phyloP scores from a whole-genome alignment of 2,888 invertebrate genomes.

The Scaeva pyrastri region DNA sequence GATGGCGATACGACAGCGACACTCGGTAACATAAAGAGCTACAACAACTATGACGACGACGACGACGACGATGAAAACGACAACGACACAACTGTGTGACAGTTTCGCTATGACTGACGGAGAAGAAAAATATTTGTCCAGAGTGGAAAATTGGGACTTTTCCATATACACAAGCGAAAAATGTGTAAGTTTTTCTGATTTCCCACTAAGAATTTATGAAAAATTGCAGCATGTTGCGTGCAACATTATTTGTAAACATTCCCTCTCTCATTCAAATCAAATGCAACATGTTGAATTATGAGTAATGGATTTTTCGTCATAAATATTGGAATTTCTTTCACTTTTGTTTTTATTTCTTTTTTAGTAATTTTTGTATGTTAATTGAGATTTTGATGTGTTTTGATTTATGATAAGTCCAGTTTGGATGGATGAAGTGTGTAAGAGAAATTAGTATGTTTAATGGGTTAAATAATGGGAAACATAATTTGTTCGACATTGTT shows the following conservation, averaged over 20 bases:
- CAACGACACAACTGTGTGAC: slow-evolving; percentile 50
- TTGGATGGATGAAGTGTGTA: neutral
- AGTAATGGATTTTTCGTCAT: neutral
- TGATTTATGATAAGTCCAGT: slow-evolving; percentile 66
- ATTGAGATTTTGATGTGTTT: slow-evolving; percentile 49
- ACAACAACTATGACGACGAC: neutral
- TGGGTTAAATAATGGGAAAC: slow-evolving; percentile 47
- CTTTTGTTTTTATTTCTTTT: slow-evolving; percentile 28
- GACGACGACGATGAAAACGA: neutral
- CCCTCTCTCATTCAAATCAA: neutral
- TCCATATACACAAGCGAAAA: slow-evolving; percentile 33
- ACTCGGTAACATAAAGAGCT: too few relatives aligned
- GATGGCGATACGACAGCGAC: slow-evolving; percentile 5
- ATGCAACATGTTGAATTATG: slow-evolving; percentile 50
- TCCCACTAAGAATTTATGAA: neutral
- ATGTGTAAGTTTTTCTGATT: neutral
- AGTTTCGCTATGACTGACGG: slow-evolving; percentile 67
- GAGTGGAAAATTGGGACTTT: slow-evolving; percentile 63
- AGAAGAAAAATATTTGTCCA: neutral
- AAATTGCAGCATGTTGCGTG: slow-evolving; percentile 68
- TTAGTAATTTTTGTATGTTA: slow-evolving; percentile 24
- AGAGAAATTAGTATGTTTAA: slow-evolving; percentile 66
- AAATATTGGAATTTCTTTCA: slow-evolving; percentile 30
- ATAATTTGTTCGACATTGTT: slow-evolving; percentile 25
- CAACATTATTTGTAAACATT: slow-evolving; percentile 60